Conservation (phyloP, 2,888 invertebrate species). For the Pyrrhosoma nymphula region DNA sequence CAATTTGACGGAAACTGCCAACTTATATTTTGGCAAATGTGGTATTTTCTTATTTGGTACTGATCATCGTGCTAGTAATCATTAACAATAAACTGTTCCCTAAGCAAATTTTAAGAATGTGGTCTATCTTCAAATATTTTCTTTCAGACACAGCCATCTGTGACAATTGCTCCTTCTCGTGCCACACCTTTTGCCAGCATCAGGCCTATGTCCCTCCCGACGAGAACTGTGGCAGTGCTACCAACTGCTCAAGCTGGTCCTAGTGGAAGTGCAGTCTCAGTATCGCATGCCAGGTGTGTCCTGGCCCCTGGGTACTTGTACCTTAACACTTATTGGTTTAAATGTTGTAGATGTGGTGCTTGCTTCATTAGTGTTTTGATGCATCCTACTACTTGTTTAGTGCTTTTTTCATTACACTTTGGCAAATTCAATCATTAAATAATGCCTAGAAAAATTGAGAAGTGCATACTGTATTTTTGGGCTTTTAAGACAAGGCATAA, state of each 20-base stretch:
- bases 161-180: conserved; percentile 84
- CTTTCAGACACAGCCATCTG: conserved; percentile 77
- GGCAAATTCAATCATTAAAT: too few species aligned
- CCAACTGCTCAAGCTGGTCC: conserved; percentile 83
- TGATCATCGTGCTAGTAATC: background rate
- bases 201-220: conserved; percentile 90
- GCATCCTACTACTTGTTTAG: too few species aligned
- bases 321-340: conserved; percentile 16
- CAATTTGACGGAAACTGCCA: too few species aligned
- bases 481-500: too few species aligned
- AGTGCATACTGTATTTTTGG: too few species aligned
- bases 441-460: too few species aligned
- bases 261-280: conserved; percentile 15
- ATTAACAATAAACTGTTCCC: background rate
- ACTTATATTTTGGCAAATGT: too few species aligned
- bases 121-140: background rate
- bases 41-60: too few species aligned
- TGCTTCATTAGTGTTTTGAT: background rate
- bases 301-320: background rate
- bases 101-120: background rate
- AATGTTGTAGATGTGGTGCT: background rate
- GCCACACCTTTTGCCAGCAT: conserved; percentile 94
- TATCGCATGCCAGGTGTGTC: conserved; percentile 54
- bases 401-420: too few species aligned
- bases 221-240: conserved; percentile 87